Evolutionary conservation across 2,888 invertebrate species (phyloP).

Genomic region (Clunio marinus): DNA sequence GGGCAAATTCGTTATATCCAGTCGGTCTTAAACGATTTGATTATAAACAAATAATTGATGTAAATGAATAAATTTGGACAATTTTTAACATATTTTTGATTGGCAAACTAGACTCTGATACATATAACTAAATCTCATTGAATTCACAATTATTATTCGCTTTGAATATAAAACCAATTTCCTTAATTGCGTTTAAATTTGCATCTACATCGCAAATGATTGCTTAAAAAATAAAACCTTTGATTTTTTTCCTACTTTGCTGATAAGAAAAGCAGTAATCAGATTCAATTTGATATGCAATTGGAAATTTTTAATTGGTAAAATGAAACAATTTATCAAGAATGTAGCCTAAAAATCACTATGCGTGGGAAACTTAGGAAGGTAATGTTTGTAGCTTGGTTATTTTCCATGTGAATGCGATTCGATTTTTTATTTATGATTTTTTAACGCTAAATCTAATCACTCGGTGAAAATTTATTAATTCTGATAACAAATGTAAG

Average conservation of each 20-base stretch:
- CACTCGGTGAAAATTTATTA: background rate
- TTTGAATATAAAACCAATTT: background rate
- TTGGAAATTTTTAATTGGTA: constrained; percentile 12
- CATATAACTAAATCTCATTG: no score
- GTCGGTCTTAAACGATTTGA: background rate
- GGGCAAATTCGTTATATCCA: background rate
- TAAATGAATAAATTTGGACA: no score
- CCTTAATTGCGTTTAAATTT: background rate
- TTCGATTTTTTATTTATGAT: background rate
- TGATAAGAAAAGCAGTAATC: background rate
- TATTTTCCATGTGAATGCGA: constrained; percentile 8
- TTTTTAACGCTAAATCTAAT: background rate
- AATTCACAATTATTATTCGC: no score
- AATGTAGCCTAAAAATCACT: background rate
- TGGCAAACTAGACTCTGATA: no score
- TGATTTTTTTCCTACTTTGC: background rate
- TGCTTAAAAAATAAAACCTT: no score
- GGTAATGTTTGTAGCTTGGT: background rate
- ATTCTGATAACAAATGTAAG: background rate
- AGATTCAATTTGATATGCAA: background rate
- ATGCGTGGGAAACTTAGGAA: constrained; percentile 36
- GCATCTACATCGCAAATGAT: constrained; percentile 9
- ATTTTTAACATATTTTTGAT: no score
- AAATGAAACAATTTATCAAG: background rate
- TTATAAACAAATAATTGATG: background rate